phyloP scores from a whole-genome alignment of 2,797 vertebrate species.

The Alouatta caraya region DNA sequence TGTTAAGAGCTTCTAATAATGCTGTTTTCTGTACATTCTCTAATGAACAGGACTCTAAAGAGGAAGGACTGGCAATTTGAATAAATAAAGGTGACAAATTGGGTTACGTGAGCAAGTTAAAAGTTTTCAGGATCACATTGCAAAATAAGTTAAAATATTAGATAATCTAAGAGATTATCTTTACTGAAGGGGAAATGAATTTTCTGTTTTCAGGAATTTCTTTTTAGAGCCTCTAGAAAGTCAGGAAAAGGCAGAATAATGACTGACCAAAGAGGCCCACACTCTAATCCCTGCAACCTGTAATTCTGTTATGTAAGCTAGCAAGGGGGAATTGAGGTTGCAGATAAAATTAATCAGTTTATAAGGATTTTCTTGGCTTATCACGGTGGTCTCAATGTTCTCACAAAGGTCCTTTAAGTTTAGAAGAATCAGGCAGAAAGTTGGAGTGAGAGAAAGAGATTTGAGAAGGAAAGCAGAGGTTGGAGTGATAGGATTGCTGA shows the following conservation, averaged over 20 bases:
- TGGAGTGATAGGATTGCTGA: background rate
- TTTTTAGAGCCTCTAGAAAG: background rate
- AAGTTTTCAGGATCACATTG: background rate
- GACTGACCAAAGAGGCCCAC: no score
- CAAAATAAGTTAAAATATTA: background rate
- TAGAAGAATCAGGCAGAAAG: background rate
- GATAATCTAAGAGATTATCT: background rate
- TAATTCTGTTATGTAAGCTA: background rate
- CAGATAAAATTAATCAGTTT: background rate
- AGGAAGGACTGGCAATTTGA: background rate
- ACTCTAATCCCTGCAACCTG: background rate
- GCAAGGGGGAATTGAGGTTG: background rate
- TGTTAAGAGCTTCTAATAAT: background rate
- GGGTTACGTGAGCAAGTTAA: background rate
- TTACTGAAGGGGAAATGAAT: background rate
- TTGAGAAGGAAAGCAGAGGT: background rate
- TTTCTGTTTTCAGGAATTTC: background rate
- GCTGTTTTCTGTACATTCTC: background rate
- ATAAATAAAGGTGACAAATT: background rate
- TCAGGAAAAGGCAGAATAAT: background rate
- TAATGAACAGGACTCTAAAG: background rate
- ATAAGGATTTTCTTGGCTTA: background rate
- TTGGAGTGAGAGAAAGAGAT: background rate
- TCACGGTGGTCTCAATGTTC: no score
- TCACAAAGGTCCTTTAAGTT: background rate